These are phyloP conservation scores for Trematocara caparti DNA, from an alignment of 2,797 vertebrate genomes.

Conservation along the genomic window DNA sequence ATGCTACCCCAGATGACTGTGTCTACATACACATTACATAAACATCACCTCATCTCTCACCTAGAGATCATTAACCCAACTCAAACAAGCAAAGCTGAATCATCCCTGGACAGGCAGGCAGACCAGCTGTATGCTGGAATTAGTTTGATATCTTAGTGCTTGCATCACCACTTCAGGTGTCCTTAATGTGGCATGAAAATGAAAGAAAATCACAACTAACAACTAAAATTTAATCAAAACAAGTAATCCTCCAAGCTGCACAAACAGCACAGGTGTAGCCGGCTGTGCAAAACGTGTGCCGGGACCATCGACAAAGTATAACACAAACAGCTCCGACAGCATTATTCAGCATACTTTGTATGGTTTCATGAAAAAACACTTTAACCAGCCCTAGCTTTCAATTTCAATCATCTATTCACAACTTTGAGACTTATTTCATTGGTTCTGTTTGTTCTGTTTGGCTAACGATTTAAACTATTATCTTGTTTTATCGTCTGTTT, in stretches of 20 bases:
- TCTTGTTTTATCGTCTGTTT: neutral
- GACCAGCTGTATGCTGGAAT: neutral
- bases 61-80: neutral
- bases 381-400: neutral
- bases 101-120: neutral
- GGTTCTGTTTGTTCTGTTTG: fast-evolving
- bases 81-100: neutral
- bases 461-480: neutral
- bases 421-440: neutral
- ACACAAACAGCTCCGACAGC: neutral
- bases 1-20: fast-evolving
- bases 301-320: neutral
- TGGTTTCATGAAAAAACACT: neutral
- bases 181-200: neutral
- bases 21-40: neutral
- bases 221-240: neutral
- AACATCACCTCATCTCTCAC: neutral
- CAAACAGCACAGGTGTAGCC: neutral
- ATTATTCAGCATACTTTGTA: neutral
- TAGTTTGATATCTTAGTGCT: neutral
- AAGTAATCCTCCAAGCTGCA: neutral
- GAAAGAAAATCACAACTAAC: neutral
- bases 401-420: neutral
- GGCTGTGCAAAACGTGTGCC: neutral
- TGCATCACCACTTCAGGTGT: neutral